Conservation (phyloP, 2,113 vertebrate species). For the Grammomys surdaster region DNA sequence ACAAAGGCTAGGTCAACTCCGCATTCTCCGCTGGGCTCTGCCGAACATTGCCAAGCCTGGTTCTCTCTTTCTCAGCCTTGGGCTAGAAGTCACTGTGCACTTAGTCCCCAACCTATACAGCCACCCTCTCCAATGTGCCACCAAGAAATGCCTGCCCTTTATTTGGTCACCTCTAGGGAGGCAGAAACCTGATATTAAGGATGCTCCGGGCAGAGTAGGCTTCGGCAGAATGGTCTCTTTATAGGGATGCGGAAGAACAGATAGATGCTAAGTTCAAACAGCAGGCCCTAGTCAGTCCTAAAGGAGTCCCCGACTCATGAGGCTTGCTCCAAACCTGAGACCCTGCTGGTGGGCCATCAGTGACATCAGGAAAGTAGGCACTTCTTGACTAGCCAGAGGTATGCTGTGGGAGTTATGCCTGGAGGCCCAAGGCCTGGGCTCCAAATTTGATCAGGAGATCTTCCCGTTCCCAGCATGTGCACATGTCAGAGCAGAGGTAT, state of each 20-base stretch:
- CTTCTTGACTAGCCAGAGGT: background rate
- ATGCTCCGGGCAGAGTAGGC: background rate
- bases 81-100: background rate
- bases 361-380: background rate
- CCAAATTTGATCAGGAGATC: rapidly evolving
- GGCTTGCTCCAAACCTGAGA: background rate
- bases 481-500: background rate
- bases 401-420: background rate
- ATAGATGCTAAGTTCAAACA: rapidly evolving
- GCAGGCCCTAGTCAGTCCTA: too few relatives aligned
- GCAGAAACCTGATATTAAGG: background rate
- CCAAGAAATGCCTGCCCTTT: background rate
- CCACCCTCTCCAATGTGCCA: background rate
- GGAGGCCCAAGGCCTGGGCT: background rate
- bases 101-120: rapidly evolving
- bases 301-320: background rate
- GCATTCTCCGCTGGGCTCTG: background rate
- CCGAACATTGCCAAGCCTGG: rapidly evolving
- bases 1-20: background rate
- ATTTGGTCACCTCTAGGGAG: background rate
- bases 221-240: rapidly evolving
- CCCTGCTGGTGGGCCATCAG: background rate
- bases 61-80: background rate
- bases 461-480: background rate
- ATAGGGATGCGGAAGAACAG: background rate